Evolutionary conservation across 1,140 invertebrate genomes (phyloP).

Genomic region (Cherax destructor): DNA sequence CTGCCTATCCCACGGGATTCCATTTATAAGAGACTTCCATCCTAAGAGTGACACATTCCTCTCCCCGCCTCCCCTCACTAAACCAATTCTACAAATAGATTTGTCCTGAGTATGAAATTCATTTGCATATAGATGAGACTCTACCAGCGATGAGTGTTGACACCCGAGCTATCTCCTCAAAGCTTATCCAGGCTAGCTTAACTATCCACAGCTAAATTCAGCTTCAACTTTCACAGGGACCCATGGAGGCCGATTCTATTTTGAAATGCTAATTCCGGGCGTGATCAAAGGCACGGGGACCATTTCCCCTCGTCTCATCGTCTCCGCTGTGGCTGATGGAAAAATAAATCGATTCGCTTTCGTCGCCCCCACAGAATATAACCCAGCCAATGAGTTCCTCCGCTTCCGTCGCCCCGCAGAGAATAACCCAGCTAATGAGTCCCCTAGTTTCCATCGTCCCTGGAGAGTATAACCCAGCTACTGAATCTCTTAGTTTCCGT

Average conservation of each 20-base stretch:
- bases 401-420: too few species aligned
- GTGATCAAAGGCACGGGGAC: neutral
- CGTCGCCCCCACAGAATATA: neutral
- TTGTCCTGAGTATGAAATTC: constrained; percentile 14
- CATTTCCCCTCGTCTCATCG: neutral
- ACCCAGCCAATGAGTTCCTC: too few species aligned
- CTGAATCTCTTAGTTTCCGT: too few species aligned
- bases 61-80: neutral
- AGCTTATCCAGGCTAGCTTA: constrained; percentile 12
- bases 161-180: constrained; percentile 5
- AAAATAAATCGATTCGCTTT: constrained; percentile 4
- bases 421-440: too few species aligned
- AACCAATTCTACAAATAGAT: neutral
- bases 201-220: constrained; percentile 3
- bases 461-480: too few species aligned
- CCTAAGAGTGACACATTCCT: neutral
- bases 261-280: constrained; percentile 9
- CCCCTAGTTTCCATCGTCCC: too few species aligned
- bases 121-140: constrained; percentile 17
- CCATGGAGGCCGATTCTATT: constrained; percentile 7
- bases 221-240: constrained; percentile 1
- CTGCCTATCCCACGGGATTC: neutral
- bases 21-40: neutral
- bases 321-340: neutral
- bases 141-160: neutral